These are phyloP conservation scores for Rhopalosiphum padi DNA, from an alignment of 1,140 invertebrate genomes.

Conservation along the genomic window DNA sequence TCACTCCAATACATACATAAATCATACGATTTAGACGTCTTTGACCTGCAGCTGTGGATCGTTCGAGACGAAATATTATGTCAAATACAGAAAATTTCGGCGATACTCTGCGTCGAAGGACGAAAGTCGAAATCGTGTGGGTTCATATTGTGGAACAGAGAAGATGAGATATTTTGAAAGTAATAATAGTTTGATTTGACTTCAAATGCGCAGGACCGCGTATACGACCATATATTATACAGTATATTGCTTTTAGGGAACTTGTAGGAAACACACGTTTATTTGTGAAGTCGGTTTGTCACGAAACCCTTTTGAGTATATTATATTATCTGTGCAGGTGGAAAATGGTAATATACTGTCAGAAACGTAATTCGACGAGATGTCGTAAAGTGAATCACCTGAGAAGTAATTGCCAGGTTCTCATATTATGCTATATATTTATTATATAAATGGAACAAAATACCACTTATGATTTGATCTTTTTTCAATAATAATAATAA, in stretches of 20 bases:
- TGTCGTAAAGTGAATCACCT: neutral
- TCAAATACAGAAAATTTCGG: neutral
- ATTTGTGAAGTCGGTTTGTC: neutral
- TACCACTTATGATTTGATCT: neutral
- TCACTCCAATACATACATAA: too few species aligned
- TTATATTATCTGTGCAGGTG: too few species aligned
- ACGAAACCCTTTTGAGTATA: neutral
- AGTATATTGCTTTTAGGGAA: neutral
- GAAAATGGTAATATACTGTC: neutral
- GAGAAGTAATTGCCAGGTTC: neutral
- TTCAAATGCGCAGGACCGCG: neutral
- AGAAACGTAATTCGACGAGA: neutral
- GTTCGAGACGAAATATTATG: too few species aligned
- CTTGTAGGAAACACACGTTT: neutral
- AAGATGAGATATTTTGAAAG: neutral
- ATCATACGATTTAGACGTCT: too few species aligned
- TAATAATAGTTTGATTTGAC: neutral
- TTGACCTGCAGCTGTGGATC: too few species aligned
- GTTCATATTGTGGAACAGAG: neutral
- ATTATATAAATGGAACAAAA: neutral
- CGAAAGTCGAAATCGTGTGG: neutral
- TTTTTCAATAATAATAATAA: neutral
- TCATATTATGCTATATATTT: neutral
- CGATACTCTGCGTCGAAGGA: neutral
- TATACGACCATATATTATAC: too few species aligned